Evolutionary conservation across 2,113 vertebrate species (phyloP).

Genomic region (Pseudorasbora parva): DNA sequence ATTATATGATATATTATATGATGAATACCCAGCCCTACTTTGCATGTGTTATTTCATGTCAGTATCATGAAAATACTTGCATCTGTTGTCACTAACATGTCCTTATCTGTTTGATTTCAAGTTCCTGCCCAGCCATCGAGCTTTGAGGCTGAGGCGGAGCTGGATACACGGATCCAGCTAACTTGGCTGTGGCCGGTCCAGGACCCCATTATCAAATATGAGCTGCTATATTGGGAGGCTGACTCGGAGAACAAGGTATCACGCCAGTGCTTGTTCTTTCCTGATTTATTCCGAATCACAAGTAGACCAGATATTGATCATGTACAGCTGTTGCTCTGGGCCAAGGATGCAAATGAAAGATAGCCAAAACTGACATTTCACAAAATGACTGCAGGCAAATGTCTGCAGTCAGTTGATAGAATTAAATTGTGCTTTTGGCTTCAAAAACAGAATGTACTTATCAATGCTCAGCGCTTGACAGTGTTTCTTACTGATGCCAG

Average conservation of each 20-base stretch:
- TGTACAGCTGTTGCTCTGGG: conserved; percentile 15
- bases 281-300: neutral
- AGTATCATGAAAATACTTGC: neutral
- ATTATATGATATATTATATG: neutral
- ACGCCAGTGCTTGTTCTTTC: neutral
- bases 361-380: conserved; percentile 37
- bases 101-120: conserved; percentile 54
- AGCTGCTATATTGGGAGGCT: conserved; percentile 90
- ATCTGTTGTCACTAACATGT: neutral
- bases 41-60: neutral
- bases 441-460: conserved; percentile 12
- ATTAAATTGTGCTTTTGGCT: conserved; percentile 45
- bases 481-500: conserved; percentile 4
- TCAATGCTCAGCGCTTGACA: conserved; percentile 39
- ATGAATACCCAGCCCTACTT: neutral
- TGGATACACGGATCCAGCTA: conserved; percentile 88
- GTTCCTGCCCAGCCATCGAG: conserved; percentile 90
- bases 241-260: conserved; percentile 83
- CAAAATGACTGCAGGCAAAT: conserved; percentile 17
- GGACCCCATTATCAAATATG: conserved; percentile 87
- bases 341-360: conserved; percentile 30
- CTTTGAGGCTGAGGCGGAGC: conserved; percentile 91
- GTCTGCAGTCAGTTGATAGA: conserved; percentile 29
- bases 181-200: conserved; percentile 90
- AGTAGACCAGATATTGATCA: conserved; percentile 7